Base-by-base conservation (phyloP, 2,888 invertebrate species). In the Lochmaea crataegi region DNA sequence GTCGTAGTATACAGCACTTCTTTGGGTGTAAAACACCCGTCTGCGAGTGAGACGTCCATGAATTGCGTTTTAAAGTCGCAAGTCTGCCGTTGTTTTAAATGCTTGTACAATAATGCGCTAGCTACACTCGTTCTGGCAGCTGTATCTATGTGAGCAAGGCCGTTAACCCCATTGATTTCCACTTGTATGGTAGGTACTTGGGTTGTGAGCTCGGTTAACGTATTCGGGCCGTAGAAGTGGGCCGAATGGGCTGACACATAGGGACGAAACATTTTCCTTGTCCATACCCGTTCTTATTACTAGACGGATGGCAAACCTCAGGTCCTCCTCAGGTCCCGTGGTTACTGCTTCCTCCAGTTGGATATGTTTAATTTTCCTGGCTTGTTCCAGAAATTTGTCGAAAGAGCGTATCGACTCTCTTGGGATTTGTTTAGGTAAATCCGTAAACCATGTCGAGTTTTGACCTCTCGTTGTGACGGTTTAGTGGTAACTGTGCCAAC, bases 121-220 rank as follows among this genome's bases (percentile, higher is more conserved):
- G 66, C 65, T 16, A 71, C 61, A 22, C 60, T 56, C 14, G 73
- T 73, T 65, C 63, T 73, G 11, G 73, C 73, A 14, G 65, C 64
- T 22, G 69, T 73, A 38, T 73, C 73, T 10, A 71, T 57, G 32
- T 73, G 51, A 7, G 69, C 73, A 26, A 22, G 18, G 7, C 67
- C 67, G 58, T 22, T 12, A 6, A 68, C 38, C n/a, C 72, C 67
- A 48, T 48, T 41, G 12, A 60, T 48, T 11, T 11, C 45, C 4
- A 60, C 48, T 18, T 57, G 48, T 51, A 71, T 64, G 3, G 70
- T 70, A 16, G 65, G 71, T 32, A 69, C 69, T 45, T 63, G 61
- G 10, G 64, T 16, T 7, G 64, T 64, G 16, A 42, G 16, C 7
- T 14, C 12, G 12, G 45, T 64, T 41, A 42, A 16, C 5, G 16